phyloP scores from a whole-genome alignment of 2,888 invertebrate species.

The Adelphocoris suturalis region DNA sequence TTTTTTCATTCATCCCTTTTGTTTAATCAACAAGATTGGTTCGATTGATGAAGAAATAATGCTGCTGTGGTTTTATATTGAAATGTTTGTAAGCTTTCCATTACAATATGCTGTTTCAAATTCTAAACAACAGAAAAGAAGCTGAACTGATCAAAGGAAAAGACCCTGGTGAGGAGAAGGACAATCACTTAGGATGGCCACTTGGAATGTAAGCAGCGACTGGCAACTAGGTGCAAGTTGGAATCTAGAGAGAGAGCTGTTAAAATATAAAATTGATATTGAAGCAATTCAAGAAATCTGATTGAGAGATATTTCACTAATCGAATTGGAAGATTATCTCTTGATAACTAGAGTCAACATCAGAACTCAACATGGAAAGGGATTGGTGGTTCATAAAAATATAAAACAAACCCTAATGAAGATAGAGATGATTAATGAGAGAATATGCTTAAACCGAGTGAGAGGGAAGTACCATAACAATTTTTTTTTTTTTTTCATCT shows the following conservation, averaged over 20 bases:
- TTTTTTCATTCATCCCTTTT: too few species aligned
- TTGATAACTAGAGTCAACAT: slow-evolving; percentile 48
- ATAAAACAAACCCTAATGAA: not conserved
- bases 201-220: slow-evolving; percentile 60
- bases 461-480: slow-evolving; percentile 32
- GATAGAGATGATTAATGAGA: slow-evolving; percentile 18
- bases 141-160: slow-evolving; percentile 53
- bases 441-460: slow-evolving; percentile 1
- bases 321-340: not conserved
- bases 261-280: slow-evolving; percentile 45
- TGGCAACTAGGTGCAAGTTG: slow-evolving; percentile 42
- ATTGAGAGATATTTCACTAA: slow-evolving; percentile 4
- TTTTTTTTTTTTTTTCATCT: slow-evolving; percentile 30
- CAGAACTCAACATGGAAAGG: slow-evolving; percentile 34
- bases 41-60: too few species aligned
- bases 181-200: slow-evolving; percentile 32
- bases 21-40: too few species aligned
- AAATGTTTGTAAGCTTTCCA: too few species aligned
- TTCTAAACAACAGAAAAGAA: too few species aligned
- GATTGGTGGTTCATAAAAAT: slow-evolving; percentile 41
- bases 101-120: too few species aligned
- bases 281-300: too few species aligned
- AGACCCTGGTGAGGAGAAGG: not conserved
- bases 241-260: slow-evolving; percentile 43
- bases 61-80: too few species aligned